Evolutionary conservation across 2,888 invertebrate species (phyloP).

Genomic region (Listrodromus nycthemerus): DNA sequence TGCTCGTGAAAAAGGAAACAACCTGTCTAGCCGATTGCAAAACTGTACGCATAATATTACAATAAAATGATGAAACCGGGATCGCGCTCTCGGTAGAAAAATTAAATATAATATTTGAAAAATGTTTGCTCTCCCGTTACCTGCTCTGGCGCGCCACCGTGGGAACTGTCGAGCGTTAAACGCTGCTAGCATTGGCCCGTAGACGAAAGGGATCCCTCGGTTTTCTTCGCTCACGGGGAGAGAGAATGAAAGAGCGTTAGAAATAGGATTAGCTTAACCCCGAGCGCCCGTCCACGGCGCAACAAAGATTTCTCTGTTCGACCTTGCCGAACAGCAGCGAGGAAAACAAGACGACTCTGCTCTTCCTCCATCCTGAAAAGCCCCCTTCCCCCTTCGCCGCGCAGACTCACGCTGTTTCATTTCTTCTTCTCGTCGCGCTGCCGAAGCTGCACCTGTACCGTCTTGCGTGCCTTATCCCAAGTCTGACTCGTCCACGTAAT

Average conservation of each 20-base stretch:
- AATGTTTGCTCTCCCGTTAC: constrained; percentile 66
- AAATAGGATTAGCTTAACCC: constrained; percentile 58
- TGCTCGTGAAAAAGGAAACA: not conserved
- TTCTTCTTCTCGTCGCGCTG: not conserved
- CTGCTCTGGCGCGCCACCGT: constrained; percentile 78
- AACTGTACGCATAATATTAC: not conserved
- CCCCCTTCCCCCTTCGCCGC: constrained; percentile 40
- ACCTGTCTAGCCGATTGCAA: not conserved
- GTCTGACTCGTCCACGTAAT: not conserved
- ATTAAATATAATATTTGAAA: constrained; percentile 47
- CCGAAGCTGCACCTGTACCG: constrained; percentile 38
- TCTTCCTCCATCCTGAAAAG: constrained; percentile 31
- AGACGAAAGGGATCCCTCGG: constrained; percentile 49
- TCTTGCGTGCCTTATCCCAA: constrained; percentile 11
- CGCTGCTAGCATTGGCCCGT: constrained; percentile 50
- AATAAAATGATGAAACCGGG: not conserved
- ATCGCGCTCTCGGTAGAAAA: constrained; percentile 1
- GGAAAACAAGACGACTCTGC: constrained; percentile 49
- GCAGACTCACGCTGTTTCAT: constrained; percentile 21
- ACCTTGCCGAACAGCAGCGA: constrained; percentile 48
- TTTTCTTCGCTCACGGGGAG: constrained; percentile 15
- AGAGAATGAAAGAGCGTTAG: constrained; percentile 53
- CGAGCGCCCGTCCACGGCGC: constrained; percentile 65
- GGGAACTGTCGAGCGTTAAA: constrained; percentile 75
- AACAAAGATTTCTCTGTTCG: constrained; percentile 75